Base-by-base conservation (phyloP, 1,140 invertebrate species). In the Mizuhopecten yessoensis region DNA sequence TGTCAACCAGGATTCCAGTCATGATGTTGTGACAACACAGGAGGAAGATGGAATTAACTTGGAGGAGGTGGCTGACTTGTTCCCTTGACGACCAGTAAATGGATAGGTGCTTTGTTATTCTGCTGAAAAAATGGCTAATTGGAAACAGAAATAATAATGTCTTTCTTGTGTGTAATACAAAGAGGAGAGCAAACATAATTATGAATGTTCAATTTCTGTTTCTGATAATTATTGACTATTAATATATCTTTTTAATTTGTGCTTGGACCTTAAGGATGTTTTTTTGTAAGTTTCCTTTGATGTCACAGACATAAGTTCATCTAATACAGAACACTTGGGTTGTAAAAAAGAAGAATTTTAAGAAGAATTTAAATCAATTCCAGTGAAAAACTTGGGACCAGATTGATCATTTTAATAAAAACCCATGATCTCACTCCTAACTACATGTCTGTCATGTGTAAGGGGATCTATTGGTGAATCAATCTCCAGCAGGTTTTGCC, bases 51-150 rank as follows among this genome's bases (percentile, higher is more conserved):
- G 89, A 33, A 91, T 95, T 0, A 92, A 93, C 88, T 89, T 93
- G 10, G 93, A 94, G 23, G 91, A 94, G 91, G 91, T 94, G 91
- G 92, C 92, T 3, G 92, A 93, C 45, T 90, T 93, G 23, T 90
- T 94, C 87, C 49, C 17, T 33, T 88, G 45, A 36, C 87, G 75
- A 87, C 13, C 49, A 10, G 49, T 49, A 75, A 75, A 75, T 5
- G 2, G 5, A 29, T 75, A 29, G n/a, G 23, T 75, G 5, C n/a
- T 29, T 75, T 75, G 57, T 75, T 75, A n/a, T 75, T 75, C 57
- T 75, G 57, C 57, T 75, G 57, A 75, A 75, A 75, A 75, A 75
- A n/a, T 75, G 57, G 57, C 57, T 75, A 11, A 13, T 45, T n/a
- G n/a, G 36, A 39, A 17, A 17, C 20, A 23, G 57, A 75, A 75